phyloP scores from a whole-genome alignment of 2,113 vertebrate genomes.

The Ptychochromis oligacanthus region DNA sequence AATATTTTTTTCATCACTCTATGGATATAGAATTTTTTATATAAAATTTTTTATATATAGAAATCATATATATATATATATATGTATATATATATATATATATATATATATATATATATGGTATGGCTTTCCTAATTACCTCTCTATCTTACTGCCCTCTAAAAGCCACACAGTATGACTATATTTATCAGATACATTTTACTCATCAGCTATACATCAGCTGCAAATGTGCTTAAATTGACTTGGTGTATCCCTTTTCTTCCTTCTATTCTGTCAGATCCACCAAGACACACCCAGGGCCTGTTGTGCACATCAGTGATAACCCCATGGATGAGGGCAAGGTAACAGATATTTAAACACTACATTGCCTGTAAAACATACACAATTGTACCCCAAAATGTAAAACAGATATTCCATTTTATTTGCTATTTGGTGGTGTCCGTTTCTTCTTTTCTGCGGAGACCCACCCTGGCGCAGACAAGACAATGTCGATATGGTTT shows the following conservation, averaged over 20 bases:
- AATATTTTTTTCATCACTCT: too few species aligned
- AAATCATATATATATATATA: too few species aligned
- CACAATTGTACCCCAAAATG: not conserved
- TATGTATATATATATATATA: not conserved
- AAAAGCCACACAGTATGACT: not conserved
- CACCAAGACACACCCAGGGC: conserved; percentile 96
- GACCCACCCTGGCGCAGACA: not conserved
- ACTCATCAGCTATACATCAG: not conserved
- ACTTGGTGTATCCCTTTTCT: not conserved
- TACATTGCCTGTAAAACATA: not conserved
- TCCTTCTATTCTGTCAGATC: conserved; percentile 81
- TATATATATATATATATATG: not conserved
- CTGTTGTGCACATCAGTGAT: conserved; percentile 98
- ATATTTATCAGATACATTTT: not conserved
- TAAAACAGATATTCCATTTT: not conserved
- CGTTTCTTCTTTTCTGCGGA: not conserved
- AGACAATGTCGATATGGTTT: conserved; percentile 1
- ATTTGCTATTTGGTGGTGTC: not conserved
- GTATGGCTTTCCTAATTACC: not conserved
- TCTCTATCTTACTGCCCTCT: not conserved
- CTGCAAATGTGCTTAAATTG: not conserved
- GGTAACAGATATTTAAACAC: conserved; percentile 76
- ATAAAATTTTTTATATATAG: too few species aligned
- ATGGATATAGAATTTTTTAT: too few species aligned
- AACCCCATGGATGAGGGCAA: conserved; percentile 99